These are phyloP conservation scores for Hirudinaria manillensis DNA, from an alignment of 2,888 invertebrate genomes.

Conservation along the genomic window DNA sequence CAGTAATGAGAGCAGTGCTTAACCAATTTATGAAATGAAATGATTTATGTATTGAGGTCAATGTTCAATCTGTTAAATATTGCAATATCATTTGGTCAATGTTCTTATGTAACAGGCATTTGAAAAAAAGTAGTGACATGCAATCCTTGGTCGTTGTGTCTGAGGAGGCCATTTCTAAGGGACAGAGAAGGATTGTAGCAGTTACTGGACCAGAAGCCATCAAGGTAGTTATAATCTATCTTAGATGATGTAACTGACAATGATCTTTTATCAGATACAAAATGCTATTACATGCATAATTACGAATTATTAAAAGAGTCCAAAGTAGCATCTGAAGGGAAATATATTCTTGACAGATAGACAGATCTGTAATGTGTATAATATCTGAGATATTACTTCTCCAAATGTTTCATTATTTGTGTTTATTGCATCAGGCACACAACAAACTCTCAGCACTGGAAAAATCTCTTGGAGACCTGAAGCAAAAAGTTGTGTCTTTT, in stretches of 20 bases:
- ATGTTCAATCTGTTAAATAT: no score
- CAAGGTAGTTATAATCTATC: conserved; percentile 43
- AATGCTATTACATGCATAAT: neutral
- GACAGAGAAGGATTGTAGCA: conserved; percentile 90
- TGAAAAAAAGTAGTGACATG: conserved; percentile 82
- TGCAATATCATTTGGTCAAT: no score
- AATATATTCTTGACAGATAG: no score
- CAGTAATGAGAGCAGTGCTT: no score
- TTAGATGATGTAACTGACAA: neutral
- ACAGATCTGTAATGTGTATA: no score
- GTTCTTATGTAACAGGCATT: conserved; percentile 61
- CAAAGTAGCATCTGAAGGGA: no score
- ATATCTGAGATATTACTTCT: no score
- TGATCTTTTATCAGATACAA: neutral
- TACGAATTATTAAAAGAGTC: no score
- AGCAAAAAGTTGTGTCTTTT: conserved; percentile 33
- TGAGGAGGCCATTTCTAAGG: conserved; percentile 98
- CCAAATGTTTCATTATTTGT: no score
- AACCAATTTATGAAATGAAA: no score
- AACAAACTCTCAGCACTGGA: conserved; percentile 74
- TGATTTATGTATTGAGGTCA: no score
- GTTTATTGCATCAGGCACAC: conserved; percentile 61
- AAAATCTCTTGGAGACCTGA: conserved; percentile 58
- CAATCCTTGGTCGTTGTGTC: conserved; percentile 90
- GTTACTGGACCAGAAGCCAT: conserved; percentile 86